Evolutionary conservation across 2,888 invertebrate genomes (phyloP), one percentile per base, ranked within the genome.

Genomic region (Crocallis elinguaria): DNA sequence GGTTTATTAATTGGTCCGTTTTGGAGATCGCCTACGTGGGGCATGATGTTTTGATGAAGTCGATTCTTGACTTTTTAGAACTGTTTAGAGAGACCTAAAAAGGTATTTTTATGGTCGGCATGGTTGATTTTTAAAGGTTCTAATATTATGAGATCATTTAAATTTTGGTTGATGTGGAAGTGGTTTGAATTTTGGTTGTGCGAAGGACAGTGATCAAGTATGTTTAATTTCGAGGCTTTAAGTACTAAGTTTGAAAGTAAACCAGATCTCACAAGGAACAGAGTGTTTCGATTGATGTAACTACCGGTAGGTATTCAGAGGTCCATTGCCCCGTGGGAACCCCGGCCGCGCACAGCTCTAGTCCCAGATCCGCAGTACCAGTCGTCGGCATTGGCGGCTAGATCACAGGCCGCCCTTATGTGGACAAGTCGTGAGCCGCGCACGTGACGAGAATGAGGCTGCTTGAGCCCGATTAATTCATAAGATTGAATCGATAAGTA

Each of bases 361-460:
- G 23, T 11, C 23, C 38, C 42, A n/a, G n/a, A 50, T 25, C 54
- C 55, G 48, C 49, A 9, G 32, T 29, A 4, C 23, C 17, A 11
- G 27, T 25, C 16, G 55, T 57, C 49, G 51, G 50, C 30, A 59
- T 58, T 44, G 23, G 66, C 73, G 68, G 69, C 59, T 54, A 69
- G 60, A 71, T 73, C 71, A 73, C 45, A 69, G 55, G 42, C 36
- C 44, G 43, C 43, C 72, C 72, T 59, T 74, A 69, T 69, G 64
- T 37, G 63, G 35, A 25, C 30, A 41, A 42, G 43, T 62, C 65
- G 66, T 63, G 69, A 62, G 38, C 5, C 29, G 19, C 12, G 21
- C 49, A 49, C 51, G 56, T 58, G 54, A 53, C 14, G 21, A 27
- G 38, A 44, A 38, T 43, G 38, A 35, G 41, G 27, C 41, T 16